phyloP scores from a whole-genome alignment of 2,797 vertebrate species.

The Halcyon smyrnensis region DNA sequence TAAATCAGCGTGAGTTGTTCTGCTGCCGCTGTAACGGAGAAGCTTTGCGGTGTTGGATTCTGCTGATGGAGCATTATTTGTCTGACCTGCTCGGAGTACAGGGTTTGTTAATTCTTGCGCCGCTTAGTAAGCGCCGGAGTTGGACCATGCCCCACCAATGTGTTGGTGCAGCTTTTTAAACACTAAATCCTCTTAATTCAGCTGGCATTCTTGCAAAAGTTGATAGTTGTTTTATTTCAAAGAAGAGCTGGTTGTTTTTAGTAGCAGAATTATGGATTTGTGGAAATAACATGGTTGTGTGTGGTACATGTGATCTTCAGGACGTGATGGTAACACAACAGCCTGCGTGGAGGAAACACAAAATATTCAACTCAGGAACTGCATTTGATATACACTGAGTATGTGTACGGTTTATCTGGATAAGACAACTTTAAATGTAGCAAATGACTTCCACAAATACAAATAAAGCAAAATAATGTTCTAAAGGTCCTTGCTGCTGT shows the following conservation, averaged over 20 bases:
- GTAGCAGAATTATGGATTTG: not conserved
- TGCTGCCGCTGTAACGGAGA: not conserved
- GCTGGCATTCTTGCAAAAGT: not conserved
- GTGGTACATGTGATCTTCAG: not conserved
- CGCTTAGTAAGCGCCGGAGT: not conserved
- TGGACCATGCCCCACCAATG: not conserved
- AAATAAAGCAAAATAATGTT: not conserved
- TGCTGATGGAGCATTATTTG: not conserved
- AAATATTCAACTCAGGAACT: not conserved
- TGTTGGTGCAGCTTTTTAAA: not conserved
- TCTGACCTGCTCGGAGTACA: not conserved
- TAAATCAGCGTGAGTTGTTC: not conserved
- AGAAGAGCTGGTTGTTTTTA: not conserved
- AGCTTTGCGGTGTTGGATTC: not conserved
- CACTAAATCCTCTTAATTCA: not conserved
- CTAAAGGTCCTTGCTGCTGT: not conserved
- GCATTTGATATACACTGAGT: not conserved
- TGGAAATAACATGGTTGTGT: not conserved
- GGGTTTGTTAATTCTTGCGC: constrained; percentile 33
- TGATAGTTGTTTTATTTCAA: not conserved
- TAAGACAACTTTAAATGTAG: not conserved
- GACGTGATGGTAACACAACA: not conserved
- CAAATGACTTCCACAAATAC: not conserved
- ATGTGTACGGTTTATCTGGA: not conserved
- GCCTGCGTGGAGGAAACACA: not conserved